Evolutionary conservation across 2,797 vertebrate species (phyloP).

Genomic region (Bradypus variegatus): DNA sequence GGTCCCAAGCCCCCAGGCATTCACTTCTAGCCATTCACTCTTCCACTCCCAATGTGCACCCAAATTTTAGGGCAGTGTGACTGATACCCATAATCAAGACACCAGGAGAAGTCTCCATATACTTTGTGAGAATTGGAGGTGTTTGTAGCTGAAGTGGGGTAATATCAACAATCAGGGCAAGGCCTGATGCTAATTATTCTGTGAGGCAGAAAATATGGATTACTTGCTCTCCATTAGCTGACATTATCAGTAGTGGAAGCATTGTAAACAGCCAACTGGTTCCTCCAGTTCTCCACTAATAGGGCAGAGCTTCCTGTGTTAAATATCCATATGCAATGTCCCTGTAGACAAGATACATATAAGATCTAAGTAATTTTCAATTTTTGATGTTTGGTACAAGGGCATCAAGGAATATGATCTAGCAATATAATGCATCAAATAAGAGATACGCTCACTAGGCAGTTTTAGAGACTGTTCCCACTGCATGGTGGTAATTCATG

Average conservation of each 20-base stretch:
- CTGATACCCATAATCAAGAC: neutral
- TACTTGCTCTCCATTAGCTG: neutral
- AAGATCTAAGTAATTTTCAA: neutral
- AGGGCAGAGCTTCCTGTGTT: neutral
- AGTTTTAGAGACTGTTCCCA: neutral
- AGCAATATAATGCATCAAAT: neutral
- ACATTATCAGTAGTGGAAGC: neutral
- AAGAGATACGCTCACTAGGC: neutral
- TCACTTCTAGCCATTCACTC: neutral
- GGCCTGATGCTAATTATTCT: neutral
- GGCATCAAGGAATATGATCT: neutral
- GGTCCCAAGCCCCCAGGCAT: neutral
- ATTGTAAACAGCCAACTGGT: neutral
- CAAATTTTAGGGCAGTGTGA: neutral
- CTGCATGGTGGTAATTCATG: accelerated
- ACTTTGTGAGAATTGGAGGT: neutral
- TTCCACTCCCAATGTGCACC: neutral
- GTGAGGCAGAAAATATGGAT: neutral
- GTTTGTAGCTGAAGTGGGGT: neutral
- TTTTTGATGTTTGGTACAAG: neutral
- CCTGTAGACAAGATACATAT: neutral
- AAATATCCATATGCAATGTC: neutral
- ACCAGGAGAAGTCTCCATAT: neutral
- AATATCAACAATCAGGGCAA: neutral
- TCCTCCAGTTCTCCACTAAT: neutral